A percentile compares a stretch with the other conserved stretches of the same genome.
Conservation (phyloP, 2,113 vertebrate species). For the Varanus komodoensis region DNA sequence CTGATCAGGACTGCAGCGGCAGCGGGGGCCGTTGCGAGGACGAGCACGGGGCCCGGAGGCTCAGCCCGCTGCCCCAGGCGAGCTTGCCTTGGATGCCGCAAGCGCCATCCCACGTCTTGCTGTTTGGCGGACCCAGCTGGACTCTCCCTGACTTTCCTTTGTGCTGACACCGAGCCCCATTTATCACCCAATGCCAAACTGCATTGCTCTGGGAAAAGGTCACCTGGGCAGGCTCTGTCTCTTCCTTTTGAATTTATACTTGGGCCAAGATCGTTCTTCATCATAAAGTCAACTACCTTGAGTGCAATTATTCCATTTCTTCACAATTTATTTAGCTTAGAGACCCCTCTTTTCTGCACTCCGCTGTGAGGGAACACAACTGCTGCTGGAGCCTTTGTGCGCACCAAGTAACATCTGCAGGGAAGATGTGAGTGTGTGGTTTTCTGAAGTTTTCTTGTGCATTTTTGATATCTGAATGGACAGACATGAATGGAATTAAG, state of each 20-base stretch:
- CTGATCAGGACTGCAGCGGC: not conserved
- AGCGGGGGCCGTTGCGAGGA: too few relatives aligned
- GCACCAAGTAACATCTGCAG: not conserved
- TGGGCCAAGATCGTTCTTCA: conserved; percentile 48
- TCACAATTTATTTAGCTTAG: not conserved
- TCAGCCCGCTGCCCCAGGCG: not conserved
- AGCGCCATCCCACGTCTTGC: not conserved
- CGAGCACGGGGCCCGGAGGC: not conserved
- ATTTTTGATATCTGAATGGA: not conserved
- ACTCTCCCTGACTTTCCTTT: not conserved
- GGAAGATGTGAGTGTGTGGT: not conserved
- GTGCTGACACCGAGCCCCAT: conserved; percentile 21
- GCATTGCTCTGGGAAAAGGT: conserved; percentile 54
- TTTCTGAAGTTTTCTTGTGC: not conserved
- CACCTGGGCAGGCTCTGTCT: conserved; percentile 50
- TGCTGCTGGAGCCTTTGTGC: conserved; percentile 8
- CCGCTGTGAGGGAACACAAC: conserved; percentile 63
- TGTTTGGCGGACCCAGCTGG: not conserved
- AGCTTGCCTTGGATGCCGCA: accelerated
- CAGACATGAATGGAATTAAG: not conserved
- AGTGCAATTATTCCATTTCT: conserved; percentile 19
- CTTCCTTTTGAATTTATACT: conserved; percentile 59
- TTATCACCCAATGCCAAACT: conserved; percentile 18
- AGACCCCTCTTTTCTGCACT: conserved; percentile 40
- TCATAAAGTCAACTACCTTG: conserved; percentile 31